These are phyloP conservation scores for Pongo abelii DNA, from an alignment of 2,113 vertebrate species.

Conservation along the genomic window DNA sequence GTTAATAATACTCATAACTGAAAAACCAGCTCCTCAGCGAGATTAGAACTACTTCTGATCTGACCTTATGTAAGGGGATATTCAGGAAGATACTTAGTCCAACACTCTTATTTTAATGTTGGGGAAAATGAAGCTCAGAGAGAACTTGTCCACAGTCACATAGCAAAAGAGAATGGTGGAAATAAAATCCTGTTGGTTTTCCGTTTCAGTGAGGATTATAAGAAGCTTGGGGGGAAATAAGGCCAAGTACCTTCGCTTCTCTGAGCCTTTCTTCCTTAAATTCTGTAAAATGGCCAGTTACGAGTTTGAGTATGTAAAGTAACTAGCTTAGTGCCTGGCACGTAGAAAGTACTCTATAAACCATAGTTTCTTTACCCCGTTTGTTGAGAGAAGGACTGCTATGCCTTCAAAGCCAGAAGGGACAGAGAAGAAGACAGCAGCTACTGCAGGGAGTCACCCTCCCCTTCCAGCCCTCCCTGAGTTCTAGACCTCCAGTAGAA, in stretches of 20 bases:
- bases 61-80: constrained; percentile 27
- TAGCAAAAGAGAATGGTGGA: constrained; percentile 10
- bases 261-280: not conserved
- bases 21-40: not conserved
- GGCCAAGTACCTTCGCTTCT: not conserved
- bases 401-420: not conserved
- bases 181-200: constrained; percentile 30
- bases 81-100: constrained; percentile 5
- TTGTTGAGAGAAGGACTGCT: not conserved
- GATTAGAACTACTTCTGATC: constrained; percentile 13
- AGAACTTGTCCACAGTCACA: not conserved
- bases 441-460: not conserved
- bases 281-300: not conserved
- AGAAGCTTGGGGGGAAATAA: not conserved
- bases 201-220: constrained; percentile 10
- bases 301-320: not conserved
- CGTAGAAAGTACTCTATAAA: not conserved
- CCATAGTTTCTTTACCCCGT: not conserved
- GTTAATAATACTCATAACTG: not conserved
- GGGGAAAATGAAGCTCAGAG: not conserved
- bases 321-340: not conserved
- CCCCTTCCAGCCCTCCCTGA: not conserved
- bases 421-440: not conserved
- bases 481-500: constrained; percentile 22
- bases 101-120: constrained; percentile 34